These are phyloP conservation scores for Squalus acanthias DNA, from an alignment of 2,797 vertebrate genomes.

Conservation along the genomic window DNA sequence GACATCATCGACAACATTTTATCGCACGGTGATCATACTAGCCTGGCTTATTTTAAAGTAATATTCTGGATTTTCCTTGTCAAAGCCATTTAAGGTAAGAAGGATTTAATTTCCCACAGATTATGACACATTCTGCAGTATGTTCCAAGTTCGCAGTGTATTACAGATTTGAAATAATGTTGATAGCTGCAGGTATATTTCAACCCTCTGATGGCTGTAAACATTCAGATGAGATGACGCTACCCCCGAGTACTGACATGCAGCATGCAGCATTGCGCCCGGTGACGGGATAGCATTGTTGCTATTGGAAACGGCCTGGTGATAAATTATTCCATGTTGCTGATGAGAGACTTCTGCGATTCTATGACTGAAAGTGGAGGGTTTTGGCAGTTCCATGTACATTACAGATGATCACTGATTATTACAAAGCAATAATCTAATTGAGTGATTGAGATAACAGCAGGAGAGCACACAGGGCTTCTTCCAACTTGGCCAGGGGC, in stretches of 20 bases:
- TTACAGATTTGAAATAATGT: background rate
- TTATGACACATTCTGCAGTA: background rate
- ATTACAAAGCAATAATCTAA: background rate
- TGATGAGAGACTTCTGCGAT: background rate
- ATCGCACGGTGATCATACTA: background rate
- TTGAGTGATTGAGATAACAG: background rate
- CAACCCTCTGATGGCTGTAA: background rate
- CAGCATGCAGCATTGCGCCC: background rate
- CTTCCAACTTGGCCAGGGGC: background rate
- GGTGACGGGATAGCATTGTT: background rate
- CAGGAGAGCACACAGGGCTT: background rate
- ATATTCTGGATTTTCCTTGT: background rate
- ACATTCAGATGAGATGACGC: background rate
- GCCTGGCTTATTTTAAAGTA: background rate
- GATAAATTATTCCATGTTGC: background rate
- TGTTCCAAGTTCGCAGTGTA: background rate
- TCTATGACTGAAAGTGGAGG: background rate
- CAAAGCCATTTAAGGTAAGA: background rate
- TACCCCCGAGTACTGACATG: background rate
- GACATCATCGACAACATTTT: background rate
- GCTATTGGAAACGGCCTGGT: slow-evolving; percentile 5
- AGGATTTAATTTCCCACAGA: background rate
- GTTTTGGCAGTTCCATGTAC: background rate
- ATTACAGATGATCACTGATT: background rate
- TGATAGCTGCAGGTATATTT: background rate